phyloP scores from a whole-genome alignment of 2,888 invertebrate genomes.

The Perdita meconis region DNA sequence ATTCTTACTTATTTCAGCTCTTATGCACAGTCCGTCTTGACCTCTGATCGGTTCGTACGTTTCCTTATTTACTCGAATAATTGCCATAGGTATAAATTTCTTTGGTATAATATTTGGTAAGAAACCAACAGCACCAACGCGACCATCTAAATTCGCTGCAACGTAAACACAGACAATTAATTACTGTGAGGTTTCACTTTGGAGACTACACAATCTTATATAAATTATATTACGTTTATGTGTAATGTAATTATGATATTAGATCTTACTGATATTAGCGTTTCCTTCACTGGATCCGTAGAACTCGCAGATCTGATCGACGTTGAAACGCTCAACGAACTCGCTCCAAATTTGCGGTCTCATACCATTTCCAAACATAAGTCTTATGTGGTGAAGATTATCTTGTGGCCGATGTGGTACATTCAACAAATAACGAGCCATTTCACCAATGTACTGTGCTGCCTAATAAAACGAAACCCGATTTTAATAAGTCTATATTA shows the following conservation, averaged over 20 bases:
- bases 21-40: slow-evolving; percentile 92
- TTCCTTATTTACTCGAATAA: slow-evolving; percentile 94
- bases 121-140: slow-evolving; percentile 89
- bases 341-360: slow-evolving; percentile 88
- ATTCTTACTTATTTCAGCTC: slow-evolving; percentile 77
- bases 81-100: slow-evolving; percentile 94
- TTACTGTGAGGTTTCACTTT: not conserved
- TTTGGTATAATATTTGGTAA: slow-evolving; percentile 85
- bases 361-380: slow-evolving; percentile 91
- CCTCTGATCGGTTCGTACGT: slow-evolving; percentile 95
- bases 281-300: slow-evolving; percentile 90
- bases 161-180: slow-evolving; percentile 39
- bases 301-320: slow-evolving; percentile 87
- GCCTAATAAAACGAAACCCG: slow-evolving; percentile 79
- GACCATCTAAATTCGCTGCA: slow-evolving; percentile 88
- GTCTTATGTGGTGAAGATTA: slow-evolving; percentile 84
- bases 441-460: slow-evolving; percentile 87
- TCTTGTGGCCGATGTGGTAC: slow-evolving; percentile 85
- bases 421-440: slow-evolving; percentile 86
- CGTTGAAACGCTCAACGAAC: slow-evolving; percentile 87
- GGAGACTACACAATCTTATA: not conserved
- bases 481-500: not conserved
- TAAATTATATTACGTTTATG: no score
- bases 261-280: slow-evolving; percentile 85
- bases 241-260: not conserved